Evolutionary conservation across 2,113 vertebrate species (phyloP).

Genomic region (Mastomys natalensis): DNA sequence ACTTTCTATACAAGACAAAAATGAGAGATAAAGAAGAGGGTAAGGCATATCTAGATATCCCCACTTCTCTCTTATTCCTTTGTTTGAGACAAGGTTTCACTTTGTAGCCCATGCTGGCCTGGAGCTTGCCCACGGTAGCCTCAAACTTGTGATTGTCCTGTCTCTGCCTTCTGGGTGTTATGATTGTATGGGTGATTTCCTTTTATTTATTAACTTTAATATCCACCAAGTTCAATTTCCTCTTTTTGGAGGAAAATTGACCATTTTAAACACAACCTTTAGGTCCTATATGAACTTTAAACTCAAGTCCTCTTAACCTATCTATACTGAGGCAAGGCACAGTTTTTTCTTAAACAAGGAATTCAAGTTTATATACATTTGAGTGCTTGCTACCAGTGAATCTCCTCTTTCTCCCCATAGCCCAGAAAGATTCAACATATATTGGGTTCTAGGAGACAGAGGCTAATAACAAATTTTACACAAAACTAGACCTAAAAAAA

Average conservation of each 20-base stretch:
- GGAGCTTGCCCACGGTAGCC: not conserved
- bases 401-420: conserved; percentile 33
- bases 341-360: conserved; percentile 30
- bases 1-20: conserved; percentile 44
- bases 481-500: conserved; percentile 53
- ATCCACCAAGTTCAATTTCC: conserved; percentile 23
- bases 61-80: not conserved
- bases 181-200: not conserved
- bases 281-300: conserved; percentile 20
- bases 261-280: conserved; percentile 46
- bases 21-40: conserved; percentile 41
- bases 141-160: not conserved
- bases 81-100: not conserved
- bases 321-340: conserved; percentile 18
- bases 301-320: not conserved
- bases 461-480: conserved; percentile 44
- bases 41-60: not conserved
- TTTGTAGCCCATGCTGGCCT: not conserved
- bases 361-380: conserved; percentile 46
- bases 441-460: conserved; percentile 28
- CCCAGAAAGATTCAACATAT: conserved; percentile 21
- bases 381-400: conserved; percentile 40
- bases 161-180: not conserved
- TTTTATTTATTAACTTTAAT: not conserved
- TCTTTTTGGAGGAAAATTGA: conserved; percentile 59